Evolutionary conservation across 2,888 invertebrate species (phyloP).

Genomic region (Argyresthia goedartella): DNA sequence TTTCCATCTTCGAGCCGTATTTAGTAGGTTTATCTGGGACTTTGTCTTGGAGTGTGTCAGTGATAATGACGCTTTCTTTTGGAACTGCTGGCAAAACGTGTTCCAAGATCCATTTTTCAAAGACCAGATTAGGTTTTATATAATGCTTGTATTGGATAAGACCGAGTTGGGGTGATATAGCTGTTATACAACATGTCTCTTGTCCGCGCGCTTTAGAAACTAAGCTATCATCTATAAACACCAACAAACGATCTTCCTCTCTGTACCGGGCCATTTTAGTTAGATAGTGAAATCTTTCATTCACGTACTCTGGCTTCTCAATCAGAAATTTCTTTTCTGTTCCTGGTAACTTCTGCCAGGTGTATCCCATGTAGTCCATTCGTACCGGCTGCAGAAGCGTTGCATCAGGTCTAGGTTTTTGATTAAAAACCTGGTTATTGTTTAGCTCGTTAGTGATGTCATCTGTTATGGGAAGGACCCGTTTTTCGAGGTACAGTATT

Average conservation of each 20-base stretch:
- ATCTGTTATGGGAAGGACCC: neutral
- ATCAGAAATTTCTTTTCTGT: slow-evolving; percentile 5
- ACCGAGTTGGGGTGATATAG: neutral
- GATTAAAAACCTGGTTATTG: no score
- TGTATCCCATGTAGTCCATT: neutral
- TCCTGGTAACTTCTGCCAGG: neutral
- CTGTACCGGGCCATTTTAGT: slow-evolving; percentile 2
- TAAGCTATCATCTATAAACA: slow-evolving; percentile 5
- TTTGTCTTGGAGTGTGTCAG: neutral
- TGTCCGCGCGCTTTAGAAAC: no score
- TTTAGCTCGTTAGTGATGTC: no score
- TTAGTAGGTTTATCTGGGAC: neutral
- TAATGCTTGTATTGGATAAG: neutral
- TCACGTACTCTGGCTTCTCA: slow-evolving; percentile 9
- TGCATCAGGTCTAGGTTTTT: no score
- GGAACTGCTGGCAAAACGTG: slow-evolving; percentile 2
- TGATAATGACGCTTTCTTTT: slow-evolving; percentile 3
- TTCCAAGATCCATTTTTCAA: neutral
- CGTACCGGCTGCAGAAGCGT: neutral
- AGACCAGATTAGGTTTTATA: no score
- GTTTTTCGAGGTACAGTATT: neutral
- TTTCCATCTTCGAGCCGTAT: neutral
- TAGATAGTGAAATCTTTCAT: slow-evolving; percentile 6
- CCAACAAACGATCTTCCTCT: slow-evolving; percentile 2
- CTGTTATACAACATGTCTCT: neutral